Conservation (phyloP, 2,113 vertebrate genomes). For the Helogale parvula region DNA sequence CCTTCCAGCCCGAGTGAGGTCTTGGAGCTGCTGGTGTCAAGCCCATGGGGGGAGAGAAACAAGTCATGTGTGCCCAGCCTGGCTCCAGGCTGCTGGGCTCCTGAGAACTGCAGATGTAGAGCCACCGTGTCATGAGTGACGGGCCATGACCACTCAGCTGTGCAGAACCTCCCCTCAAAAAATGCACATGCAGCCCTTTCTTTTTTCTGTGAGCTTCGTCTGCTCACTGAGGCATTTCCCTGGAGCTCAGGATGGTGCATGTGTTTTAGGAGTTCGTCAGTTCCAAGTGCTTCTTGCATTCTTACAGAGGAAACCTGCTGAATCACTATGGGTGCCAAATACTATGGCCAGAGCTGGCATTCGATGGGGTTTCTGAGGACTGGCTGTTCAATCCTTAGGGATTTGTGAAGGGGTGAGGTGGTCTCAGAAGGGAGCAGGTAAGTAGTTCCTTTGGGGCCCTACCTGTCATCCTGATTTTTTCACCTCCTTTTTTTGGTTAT, state of each 20-base stretch:
- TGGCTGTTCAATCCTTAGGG: neutral
- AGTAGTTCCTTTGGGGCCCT: neutral
- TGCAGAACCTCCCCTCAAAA: constrained; percentile 50
- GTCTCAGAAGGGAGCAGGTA: neutral
- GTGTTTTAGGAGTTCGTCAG: constrained; percentile 11
- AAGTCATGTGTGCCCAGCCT: neutral
- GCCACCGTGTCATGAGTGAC: neutral
- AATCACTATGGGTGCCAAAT: neutral
- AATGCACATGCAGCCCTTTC: neutral
- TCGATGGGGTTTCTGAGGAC: neutral
- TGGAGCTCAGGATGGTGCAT: neutral
- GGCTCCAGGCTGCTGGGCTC: neutral
- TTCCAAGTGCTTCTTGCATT: constrained; percentile 37
- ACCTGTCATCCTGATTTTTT: neutral
- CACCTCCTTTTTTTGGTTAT: neutral
- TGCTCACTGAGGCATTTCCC: constrained; percentile 55
- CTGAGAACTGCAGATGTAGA: constrained; percentile 31
- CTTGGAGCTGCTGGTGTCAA: constrained; percentile 60
- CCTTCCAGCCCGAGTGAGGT: constrained; percentile 57
- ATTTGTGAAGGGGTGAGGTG: neutral
- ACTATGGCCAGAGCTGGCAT: neutral
- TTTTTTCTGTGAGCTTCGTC: neutral
- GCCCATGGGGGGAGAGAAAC: constrained; percentile 42
- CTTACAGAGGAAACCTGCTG: neutral
- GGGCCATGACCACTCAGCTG: neutral